Evolutionary conservation across 2,797 vertebrate genomes (phyloP).

Genomic region (Alectoris magna): DNA sequence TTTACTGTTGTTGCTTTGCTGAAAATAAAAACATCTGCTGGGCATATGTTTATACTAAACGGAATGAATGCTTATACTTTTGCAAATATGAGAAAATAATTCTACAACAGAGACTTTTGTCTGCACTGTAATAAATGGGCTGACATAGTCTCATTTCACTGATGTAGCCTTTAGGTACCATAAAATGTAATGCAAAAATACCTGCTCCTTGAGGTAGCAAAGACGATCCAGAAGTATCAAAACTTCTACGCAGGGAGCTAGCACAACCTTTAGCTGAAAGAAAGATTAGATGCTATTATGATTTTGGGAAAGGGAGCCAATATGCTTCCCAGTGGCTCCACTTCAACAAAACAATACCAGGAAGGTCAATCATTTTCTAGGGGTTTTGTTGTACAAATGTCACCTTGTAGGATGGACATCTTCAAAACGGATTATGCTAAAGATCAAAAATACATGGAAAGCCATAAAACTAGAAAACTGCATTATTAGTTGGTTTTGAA

Average conservation of each 20-base stretch:
- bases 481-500: slow-evolving; percentile 45
- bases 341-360: slow-evolving; percentile 35
- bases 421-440: slow-evolving; percentile 55
- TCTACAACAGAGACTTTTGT: slow-evolving; percentile 29
- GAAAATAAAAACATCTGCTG: slow-evolving; percentile 80
- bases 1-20: slow-evolving; percentile 72
- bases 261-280: slow-evolving; percentile 91
- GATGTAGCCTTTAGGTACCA: slow-evolving; percentile 47
- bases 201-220: slow-evolving; percentile 96
- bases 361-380: slow-evolving; percentile 1
- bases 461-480: slow-evolving; percentile 17
- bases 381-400: background rate
- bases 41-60: slow-evolving; percentile 72
- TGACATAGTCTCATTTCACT: slow-evolving; percentile 44
- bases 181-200: slow-evolving; percentile 76
- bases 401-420: slow-evolving; percentile 3
- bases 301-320: slow-evolving; percentile 11
- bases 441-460: slow-evolving; percentile 61
- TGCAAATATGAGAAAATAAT: slow-evolving; percentile 70
- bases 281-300: slow-evolving; percentile 53
- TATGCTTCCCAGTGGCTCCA: background rate
- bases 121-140: slow-evolving; percentile 39
- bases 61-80: slow-evolving; percentile 57
- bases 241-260: slow-evolving; percentile 95
- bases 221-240: slow-evolving; percentile 96